phyloP scores from a whole-genome alignment of 2,113 vertebrate species.

The Procavia capensis region DNA sequence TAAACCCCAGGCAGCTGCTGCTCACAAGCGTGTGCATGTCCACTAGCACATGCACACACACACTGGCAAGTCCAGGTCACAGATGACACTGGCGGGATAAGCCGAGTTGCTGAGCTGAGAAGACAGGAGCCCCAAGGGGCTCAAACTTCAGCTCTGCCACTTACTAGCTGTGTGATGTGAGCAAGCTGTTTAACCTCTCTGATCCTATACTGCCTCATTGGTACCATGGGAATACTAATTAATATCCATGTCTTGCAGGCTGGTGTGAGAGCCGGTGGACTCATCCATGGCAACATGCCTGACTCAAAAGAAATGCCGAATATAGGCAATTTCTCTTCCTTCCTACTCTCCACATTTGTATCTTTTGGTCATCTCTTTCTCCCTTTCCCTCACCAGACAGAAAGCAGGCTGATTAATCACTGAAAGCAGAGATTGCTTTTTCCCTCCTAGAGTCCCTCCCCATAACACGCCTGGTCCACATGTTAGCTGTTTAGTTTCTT shows the following conservation, averaged over 20 bases:
- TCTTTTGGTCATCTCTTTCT: background rate
- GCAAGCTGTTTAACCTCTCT: background rate
- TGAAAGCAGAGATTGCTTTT: background rate
- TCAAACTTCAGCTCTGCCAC: background rate
- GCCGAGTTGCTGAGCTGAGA: background rate
- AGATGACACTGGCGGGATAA: background rate
- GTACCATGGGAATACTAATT: background rate
- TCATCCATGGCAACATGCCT: accelerated
- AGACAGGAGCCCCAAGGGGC: background rate
- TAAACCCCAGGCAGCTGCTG: background rate
- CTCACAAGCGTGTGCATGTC: background rate
- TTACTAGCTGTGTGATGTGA: background rate
- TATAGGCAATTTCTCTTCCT: background rate
- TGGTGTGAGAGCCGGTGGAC: background rate
- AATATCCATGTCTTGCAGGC: background rate
- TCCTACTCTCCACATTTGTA: background rate
- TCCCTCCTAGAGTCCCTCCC: background rate
- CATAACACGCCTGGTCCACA: background rate
- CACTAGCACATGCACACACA: accelerated
- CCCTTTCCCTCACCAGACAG: background rate
- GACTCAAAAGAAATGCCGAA: background rate
- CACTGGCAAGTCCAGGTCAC: background rate
- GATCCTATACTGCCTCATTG: background rate
- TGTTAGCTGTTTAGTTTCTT: background rate
- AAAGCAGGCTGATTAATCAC: background rate